phyloP scores from a whole-genome alignment of 2,113 vertebrate genomes.

The Leucopsar rothschildi region DNA sequence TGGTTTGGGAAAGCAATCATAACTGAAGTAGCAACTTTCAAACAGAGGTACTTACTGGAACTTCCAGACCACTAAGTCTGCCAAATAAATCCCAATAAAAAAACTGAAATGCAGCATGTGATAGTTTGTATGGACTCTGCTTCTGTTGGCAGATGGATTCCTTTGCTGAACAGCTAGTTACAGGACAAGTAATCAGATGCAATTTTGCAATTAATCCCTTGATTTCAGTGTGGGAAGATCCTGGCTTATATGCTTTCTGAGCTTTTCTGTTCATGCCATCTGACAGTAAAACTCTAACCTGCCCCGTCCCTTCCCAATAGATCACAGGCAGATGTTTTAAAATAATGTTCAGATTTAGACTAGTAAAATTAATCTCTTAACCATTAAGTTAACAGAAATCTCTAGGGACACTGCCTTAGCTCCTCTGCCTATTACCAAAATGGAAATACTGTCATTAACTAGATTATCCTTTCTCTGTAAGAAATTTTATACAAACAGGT shows the following conservation, averaged over 20 bases:
- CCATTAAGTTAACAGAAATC: neutral
- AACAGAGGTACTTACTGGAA: neutral
- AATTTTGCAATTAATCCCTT: neutral
- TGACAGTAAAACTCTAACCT: neutral
- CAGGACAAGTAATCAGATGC: neutral
- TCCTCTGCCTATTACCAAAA: neutral
- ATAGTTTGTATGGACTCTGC: neutral
- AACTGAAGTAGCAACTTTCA: slow-evolving; percentile 9
- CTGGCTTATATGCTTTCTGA: neutral
- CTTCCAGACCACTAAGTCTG: neutral
- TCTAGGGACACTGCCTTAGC: neutral
- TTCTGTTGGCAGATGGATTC: neutral
- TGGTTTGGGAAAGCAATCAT: neutral
- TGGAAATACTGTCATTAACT: neutral
- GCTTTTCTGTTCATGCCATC: neutral
- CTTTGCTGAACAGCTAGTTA: neutral
- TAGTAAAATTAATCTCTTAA: neutral
- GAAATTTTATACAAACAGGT: neutral
- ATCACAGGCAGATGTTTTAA: neutral
- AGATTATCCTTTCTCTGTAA: neutral
- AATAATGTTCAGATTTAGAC: neutral
- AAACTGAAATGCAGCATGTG: neutral
- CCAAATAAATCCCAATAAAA: neutral
- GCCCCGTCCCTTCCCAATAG: neutral
- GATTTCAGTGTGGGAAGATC: neutral